Evolutionary conservation across 2,888 invertebrate species (phyloP).

Genomic region (Lymantria dispar): DNA sequence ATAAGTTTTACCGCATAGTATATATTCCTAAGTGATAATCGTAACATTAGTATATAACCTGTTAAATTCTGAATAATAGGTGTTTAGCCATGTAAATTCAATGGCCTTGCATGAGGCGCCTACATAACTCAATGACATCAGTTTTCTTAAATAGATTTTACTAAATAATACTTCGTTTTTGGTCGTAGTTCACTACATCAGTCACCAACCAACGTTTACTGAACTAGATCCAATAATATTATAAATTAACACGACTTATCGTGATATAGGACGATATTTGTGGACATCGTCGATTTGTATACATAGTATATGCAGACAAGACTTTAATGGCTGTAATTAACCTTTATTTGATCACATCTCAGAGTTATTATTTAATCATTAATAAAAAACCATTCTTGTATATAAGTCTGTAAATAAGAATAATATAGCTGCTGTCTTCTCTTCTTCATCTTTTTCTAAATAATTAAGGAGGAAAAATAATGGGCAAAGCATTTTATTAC

Average conservation of each 20-base stretch:
- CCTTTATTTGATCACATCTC: too few species aligned
- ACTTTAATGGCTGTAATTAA: too few species aligned
- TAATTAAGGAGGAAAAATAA: too few species aligned
- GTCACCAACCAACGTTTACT: slow-evolving; percentile 19
- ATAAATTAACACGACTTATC: neutral
- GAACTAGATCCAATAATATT: slow-evolving; percentile 10
- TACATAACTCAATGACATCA: slow-evolving; percentile 71
- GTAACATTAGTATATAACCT: slow-evolving; percentile 17
- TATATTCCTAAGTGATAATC: neutral
- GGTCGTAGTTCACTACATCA: slow-evolving; percentile 13
- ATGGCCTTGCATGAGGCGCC: slow-evolving; percentile 64
- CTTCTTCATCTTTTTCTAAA: too few species aligned
- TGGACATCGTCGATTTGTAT: too few species aligned
- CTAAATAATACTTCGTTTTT: slow-evolving; percentile 50
- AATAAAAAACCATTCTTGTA: too few species aligned
- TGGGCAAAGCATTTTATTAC: too few species aligned
- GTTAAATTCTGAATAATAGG: slow-evolving; percentile 40
- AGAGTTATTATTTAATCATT: too few species aligned
- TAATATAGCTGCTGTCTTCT: too few species aligned
- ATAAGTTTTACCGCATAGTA: neutral
- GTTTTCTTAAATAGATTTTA: slow-evolving; percentile 72
- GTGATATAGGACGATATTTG: too few species aligned
- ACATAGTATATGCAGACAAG: too few species aligned
- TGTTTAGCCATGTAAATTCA: slow-evolving; percentile 37
- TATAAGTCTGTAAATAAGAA: too few species aligned